Base-by-base conservation (phyloP, 2,113 vertebrate genomes). In the Irena cyanogastra region DNA sequence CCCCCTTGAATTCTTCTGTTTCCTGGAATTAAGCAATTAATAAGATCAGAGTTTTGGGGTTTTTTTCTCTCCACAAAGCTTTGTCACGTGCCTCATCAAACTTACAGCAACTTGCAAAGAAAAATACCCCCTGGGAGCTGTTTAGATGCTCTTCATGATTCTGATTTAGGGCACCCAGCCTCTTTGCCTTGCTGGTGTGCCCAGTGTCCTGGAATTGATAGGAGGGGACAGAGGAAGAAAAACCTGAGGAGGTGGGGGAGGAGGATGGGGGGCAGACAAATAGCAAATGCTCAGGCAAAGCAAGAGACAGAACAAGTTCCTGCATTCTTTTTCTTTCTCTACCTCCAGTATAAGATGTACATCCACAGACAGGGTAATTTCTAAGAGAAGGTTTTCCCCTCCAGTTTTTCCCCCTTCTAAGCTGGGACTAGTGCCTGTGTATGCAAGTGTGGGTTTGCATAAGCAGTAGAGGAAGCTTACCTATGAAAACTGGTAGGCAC, bases 51-150 rank as follows among this genome's bases (percentile, higher is more conserved):
- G 22, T 22, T 64, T 54, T 23, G 44, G 24, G 7, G 11, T 35
- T 9, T 72, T 61, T 41, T 2, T 19, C 16, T 80, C 69, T 79
- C 33, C 93, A 92, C 91, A 97, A 98, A 97, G 95, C 97, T 97
- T 96, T 96, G 96, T 98, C 98, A 98, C 96, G 89, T 98, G 98
- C 79, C 75, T 76, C 93, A 84, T 97, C 97, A 97, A 96, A 97
- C 96, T 96, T 97, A 93, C 77, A 96, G 97, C 94, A 96, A 93
- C 89, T 95, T 91, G 91, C 91, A 97, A 95, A 97, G 95, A 86
- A 97, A 97, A 97, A 95, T 97, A 94, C 56, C 68, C 95, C 92
- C 53, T 83, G 47, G 96, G 71, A 97, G 90, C 50, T 27, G 69
- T 96, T 95, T 96, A 92, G 66, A 92, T 89, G 87, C 80, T 94